Conservation (phyloP, 2,113 vertebrate genomes). For the Saccopteryx leptura region DNA sequence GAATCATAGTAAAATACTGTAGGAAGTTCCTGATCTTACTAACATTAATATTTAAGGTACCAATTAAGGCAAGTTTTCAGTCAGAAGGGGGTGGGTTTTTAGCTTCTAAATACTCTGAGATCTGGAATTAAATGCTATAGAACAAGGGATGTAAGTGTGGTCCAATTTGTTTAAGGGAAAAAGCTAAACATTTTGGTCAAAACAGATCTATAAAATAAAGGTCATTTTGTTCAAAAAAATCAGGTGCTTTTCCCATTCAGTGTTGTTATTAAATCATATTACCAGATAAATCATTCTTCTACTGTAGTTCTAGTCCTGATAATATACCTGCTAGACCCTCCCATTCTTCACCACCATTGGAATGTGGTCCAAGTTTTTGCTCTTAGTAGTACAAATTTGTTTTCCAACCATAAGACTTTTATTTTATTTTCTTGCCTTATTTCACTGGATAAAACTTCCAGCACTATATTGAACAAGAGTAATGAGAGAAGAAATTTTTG, state of each 20-base stretch:
- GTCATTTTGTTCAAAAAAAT: not conserved
- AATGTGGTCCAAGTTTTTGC: not conserved
- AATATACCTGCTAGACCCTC: not conserved
- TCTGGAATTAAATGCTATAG: not conserved
- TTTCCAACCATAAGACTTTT: not conserved
- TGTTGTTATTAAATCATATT: not conserved
- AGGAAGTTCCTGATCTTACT: not conserved
- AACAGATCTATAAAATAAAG: slow-evolving; percentile 50
- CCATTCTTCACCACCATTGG: fast-evolving
- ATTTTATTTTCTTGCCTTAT: not conserved
- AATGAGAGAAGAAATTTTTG: not conserved
- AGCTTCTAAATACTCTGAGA: slow-evolving; percentile 42
- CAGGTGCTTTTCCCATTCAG: not conserved
- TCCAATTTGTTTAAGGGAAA: not conserved
- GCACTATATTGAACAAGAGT: not conserved
- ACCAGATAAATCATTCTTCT: not conserved
- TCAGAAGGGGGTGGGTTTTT: not conserved
- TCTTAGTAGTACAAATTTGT: not conserved
- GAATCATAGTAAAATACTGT: not conserved
- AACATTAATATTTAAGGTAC: slow-evolving; percentile 4
- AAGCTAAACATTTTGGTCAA: slow-evolving; percentile 4
- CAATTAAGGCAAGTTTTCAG: slow-evolving; percentile 57
- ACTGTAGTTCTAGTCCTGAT: not conserved
- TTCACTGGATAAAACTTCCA: not conserved
- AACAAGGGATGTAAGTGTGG: not conserved